These are phyloP conservation scores for Spisula solida DNA, from an alignment of 2,888 invertebrate species.

Conservation along the genomic window DNA sequence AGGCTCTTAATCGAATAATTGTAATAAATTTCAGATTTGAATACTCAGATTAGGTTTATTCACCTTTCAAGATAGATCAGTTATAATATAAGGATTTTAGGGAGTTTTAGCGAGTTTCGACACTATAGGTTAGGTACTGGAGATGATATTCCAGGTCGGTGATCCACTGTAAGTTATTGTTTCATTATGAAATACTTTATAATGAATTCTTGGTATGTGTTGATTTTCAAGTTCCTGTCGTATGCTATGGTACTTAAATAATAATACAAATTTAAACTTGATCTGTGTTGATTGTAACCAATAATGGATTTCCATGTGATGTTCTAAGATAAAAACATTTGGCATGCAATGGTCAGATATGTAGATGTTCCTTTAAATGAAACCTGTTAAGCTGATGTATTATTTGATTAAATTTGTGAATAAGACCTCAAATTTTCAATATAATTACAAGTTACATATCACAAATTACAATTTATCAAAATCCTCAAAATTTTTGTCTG, in stretches of 20 bases:
- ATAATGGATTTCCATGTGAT: conserved; percentile 48
- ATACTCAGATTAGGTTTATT: background rate
- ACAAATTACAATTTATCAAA: no score
- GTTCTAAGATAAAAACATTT: background rate
- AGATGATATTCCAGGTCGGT: conserved; percentile 30
- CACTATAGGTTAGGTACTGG: conserved; percentile 43
- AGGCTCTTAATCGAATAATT: no score
- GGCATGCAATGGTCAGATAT: background rate
- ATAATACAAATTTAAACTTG: background rate
- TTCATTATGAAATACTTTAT: conserved; percentile 38
- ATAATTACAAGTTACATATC: no score
- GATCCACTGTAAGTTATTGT: conserved; percentile 39
- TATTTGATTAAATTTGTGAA: no score
- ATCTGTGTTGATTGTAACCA: background rate
- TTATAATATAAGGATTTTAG: background rate
- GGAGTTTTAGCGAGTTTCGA: background rate
- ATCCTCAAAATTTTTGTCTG: no score
- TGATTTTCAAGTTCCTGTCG: conserved; percentile 21
- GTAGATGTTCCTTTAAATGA: no score
- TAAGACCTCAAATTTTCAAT: no score
- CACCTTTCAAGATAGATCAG: background rate
- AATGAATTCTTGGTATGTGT: conserved; percentile 13
- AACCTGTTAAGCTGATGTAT: no score
- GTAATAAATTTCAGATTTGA: background rate
- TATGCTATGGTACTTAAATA: background rate